phyloP scores from a whole-genome alignment of 2,888 invertebrate species.

The Argyresthia goedartella region DNA sequence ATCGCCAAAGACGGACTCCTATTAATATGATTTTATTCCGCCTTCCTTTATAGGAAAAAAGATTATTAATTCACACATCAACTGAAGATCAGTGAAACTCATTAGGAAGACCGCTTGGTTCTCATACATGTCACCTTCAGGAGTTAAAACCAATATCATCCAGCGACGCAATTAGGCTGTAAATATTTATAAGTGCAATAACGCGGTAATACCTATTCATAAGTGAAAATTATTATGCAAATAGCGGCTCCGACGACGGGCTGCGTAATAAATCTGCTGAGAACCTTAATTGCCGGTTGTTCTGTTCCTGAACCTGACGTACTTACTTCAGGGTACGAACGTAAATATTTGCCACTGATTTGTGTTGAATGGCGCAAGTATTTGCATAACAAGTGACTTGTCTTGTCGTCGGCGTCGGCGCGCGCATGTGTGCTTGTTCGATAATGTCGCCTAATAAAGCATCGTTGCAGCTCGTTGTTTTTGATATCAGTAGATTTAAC shows the following conservation, averaged over 20 bases:
- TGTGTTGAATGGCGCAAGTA: slow-evolving; percentile 23
- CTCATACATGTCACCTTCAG: too few species aligned
- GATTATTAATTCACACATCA: too few species aligned
- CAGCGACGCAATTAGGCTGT: slow-evolving; percentile 31
- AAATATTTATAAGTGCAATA: slow-evolving; percentile 68
- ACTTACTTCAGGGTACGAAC: slow-evolving; percentile 6
- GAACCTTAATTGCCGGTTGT: slow-evolving; percentile 42
- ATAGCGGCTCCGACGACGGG: slow-evolving; percentile 49
- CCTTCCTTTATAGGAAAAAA: too few species aligned
- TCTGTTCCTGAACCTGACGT: slow-evolving; percentile 9
- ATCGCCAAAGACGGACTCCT: slow-evolving; percentile 34
- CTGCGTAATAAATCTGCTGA: slow-evolving; percentile 44
- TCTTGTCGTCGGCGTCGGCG: background rate
- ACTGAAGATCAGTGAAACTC: too few species aligned
- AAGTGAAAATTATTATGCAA: slow-evolving; percentile 71
- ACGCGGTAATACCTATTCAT: slow-evolving; percentile 66
- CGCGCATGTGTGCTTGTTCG: too few species aligned
- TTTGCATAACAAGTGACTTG: slow-evolving; percentile 23
- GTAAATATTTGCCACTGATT: slow-evolving; percentile 26
- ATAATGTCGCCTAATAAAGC: too few species aligned
- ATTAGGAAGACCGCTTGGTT: too few species aligned
- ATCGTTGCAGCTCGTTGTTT: too few species aligned
- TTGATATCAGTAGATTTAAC: too few species aligned
- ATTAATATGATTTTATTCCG: too few species aligned
- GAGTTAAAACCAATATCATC: slow-evolving; percentile 28